Percentiles rank a stretch among this genome's conserved stretches.
phyloP scores from a whole-genome alignment of 2,888 invertebrate genomes.

The Antitype chi region DNA sequence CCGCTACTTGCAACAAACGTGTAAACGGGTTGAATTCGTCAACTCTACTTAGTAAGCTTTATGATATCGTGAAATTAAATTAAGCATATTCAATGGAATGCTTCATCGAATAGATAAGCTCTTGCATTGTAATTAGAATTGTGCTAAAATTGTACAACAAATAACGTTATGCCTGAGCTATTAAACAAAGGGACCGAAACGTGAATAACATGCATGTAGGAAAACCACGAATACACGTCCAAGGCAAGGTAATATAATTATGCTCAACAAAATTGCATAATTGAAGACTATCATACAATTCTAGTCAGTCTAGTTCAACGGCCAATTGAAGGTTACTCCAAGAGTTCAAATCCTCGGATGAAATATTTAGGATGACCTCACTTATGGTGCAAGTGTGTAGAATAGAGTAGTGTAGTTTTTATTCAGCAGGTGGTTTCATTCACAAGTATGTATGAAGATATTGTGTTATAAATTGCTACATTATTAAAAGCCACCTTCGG shows the following conservation, averaged over 20 bases:
- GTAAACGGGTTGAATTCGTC: conserved; percentile 38
- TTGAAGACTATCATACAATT: not conserved
- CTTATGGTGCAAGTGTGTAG: conserved; percentile 19
- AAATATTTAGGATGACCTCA: conserved; percentile 34
- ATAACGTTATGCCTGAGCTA: not conserved
- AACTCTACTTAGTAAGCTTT: conserved; percentile 12
- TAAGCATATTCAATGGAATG: conserved; percentile 6
- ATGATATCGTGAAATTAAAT: conserved; percentile 15
- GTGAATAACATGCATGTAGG: not conserved
- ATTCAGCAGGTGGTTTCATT: conserved; percentile 32
- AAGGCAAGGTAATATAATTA: not conserved
- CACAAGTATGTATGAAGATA: not conserved
- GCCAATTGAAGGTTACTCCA: conserved; percentile 17
- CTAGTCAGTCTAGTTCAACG: conserved; percentile 31
- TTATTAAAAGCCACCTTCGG: conserved; percentile 34
- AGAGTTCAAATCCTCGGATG: conserved; percentile 34
- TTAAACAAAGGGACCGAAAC: not conserved
- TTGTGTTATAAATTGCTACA: conserved; percentile 4
- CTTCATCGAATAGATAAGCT: conserved; percentile 5
- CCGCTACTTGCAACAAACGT: conserved; percentile 30
- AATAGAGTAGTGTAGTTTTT: conserved; percentile 17
- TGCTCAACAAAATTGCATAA: not conserved
- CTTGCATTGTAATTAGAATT: not conserved
- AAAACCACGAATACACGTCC: not conserved
- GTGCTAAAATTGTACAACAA: not conserved